These are phyloP conservation scores for Lasius platythorax DNA, from an alignment of 2,888 invertebrate species.

Conservation along the genomic window DNA sequence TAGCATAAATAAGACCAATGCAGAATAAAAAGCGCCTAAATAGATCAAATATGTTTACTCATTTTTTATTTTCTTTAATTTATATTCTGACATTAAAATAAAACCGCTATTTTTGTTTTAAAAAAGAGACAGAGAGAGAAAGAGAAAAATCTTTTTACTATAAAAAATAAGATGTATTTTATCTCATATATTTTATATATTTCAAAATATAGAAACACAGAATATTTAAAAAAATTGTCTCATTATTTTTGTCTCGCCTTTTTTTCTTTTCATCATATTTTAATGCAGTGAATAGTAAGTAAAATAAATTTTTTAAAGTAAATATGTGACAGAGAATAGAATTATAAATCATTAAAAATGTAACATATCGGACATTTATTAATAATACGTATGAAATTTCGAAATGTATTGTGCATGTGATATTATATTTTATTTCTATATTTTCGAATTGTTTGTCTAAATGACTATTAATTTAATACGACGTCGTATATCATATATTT, in stretches of 20 bases:
- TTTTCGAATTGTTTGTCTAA: too few species aligned
- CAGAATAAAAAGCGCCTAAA: slow-evolving; percentile 42
- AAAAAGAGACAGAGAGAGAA: neutral
- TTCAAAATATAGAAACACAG: neutral
- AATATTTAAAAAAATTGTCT: neutral
- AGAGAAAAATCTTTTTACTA: neutral
- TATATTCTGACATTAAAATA: neutral
- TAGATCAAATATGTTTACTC: neutral
- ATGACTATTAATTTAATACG: too few species aligned
- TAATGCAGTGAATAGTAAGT: too few species aligned
- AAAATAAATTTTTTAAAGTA: too few species aligned
- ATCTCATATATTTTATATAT: neutral
- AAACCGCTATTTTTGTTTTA: neutral
- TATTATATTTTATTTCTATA: too few species aligned
- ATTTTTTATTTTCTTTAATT: neutral
- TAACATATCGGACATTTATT: too few species aligned
- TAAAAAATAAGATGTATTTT: neutral
- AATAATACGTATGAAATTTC: too few species aligned
- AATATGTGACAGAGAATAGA: too few species aligned
- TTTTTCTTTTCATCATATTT: neutral
- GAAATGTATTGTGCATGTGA: too few species aligned
- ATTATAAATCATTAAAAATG: too few species aligned
- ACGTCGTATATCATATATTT: too few species aligned
- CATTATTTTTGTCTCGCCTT: neutral
- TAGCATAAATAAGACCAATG: slow-evolving; percentile 32